These are phyloP conservation scores for Sigmodon hispidus DNA, from an alignment of 2,113 vertebrate genomes.

Conservation along the genomic window DNA sequence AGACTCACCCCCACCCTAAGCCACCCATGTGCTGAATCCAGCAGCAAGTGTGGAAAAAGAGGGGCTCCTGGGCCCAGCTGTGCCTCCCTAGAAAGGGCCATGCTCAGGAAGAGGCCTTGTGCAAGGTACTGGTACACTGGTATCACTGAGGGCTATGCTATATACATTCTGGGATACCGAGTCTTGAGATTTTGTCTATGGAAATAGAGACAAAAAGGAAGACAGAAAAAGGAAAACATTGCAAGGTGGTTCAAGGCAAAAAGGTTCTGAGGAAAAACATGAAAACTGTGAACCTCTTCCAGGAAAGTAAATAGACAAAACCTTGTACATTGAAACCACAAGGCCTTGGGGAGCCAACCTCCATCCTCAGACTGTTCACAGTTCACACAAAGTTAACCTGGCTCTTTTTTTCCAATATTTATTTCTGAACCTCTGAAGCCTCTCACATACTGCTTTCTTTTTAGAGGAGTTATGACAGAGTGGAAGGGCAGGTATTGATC, in stretches of 20 bases:
- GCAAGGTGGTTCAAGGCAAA: not conserved
- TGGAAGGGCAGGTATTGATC: not conserved
- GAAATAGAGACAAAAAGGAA: not conserved
- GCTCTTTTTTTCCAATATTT: not conserved
- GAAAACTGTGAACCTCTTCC: not conserved
- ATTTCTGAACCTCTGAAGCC: not conserved
- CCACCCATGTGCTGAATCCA: not conserved
- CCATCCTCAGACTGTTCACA: not conserved
- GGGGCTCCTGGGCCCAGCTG: too few species aligned
- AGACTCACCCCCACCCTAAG: not conserved
- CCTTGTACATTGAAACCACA: not conserved
- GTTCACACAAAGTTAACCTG: not conserved
- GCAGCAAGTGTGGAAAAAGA: not conserved
- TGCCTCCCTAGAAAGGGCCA: not conserved
- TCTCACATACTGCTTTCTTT: not conserved
- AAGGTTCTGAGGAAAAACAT: not conserved
- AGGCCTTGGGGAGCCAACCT: not conserved
- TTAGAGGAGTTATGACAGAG: not conserved
- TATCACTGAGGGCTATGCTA: not conserved
- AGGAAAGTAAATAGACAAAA: not conserved
- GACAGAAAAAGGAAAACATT: not conserved
- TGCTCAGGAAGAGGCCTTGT: not conserved
- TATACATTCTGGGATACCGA: not conserved
- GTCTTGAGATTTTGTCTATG: not conserved
- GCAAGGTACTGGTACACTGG: not conserved